Conservation (phyloP, 2,888 invertebrate species). For the Cephus runcator region DNA sequence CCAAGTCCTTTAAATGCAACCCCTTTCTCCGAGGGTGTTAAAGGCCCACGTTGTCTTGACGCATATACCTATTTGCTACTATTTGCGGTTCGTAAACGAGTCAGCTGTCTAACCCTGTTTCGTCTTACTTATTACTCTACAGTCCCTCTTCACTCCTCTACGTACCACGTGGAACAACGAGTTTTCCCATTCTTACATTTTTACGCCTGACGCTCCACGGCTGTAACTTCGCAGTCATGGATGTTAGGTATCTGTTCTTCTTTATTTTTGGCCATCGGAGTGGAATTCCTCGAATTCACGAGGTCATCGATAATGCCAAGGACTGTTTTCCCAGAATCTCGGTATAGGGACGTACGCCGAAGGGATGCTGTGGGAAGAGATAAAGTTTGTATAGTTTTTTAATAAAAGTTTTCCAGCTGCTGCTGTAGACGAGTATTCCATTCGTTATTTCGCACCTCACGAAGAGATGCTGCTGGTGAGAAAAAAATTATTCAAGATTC, state of each 20-base stretch:
- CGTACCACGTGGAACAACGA: not conserved
- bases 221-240: not conserved
- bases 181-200: too few relatives aligned
- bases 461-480: not conserved
- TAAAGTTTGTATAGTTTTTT: not conserved
- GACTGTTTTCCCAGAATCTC: not conserved
- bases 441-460: not conserved
- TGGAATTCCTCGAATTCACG: not conserved
- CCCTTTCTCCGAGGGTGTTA: not conserved
- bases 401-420: not conserved
- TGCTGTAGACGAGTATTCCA: not conserved
- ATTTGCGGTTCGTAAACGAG: not conserved
- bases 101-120: not conserved
- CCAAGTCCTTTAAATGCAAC: not conserved
- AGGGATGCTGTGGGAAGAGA: not conserved
- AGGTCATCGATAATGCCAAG: not conserved
- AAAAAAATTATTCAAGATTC: not conserved
- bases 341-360: not conserved
- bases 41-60: not conserved
- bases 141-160: not conserved
- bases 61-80: not conserved
- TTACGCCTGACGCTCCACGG: too few relatives aligned
- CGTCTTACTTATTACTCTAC: not conserved
- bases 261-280: not conserved
- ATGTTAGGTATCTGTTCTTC: too few relatives aligned